phyloP scores from a whole-genome alignment of 2,797 vertebrate species.

The Manis pentadactyla region DNA sequence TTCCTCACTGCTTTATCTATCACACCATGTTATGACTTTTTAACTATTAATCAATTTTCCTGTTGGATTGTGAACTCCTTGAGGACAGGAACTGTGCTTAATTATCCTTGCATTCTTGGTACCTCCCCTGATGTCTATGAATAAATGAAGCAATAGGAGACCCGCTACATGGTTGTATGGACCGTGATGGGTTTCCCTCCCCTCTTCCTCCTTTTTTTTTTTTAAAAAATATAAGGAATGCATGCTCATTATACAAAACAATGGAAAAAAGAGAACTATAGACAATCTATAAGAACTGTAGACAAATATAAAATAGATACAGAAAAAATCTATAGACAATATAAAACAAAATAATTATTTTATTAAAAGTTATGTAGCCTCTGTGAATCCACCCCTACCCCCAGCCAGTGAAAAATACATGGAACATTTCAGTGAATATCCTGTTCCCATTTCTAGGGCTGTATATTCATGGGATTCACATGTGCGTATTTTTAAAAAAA shows the following conservation, averaged over 20 bases:
- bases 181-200: neutral
- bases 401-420: neutral
- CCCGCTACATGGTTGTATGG: rapidly evolving
- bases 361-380: neutral
- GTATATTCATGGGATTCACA: conserved; percentile 50
- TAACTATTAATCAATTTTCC: neutral
- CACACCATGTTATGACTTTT: neutral
- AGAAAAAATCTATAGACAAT: neutral
- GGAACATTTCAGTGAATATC: conserved; percentile 3
- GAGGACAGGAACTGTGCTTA: neutral
- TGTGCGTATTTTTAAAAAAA: conserved; percentile 17
- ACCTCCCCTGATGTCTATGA: rapidly evolving
- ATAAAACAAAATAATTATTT: neutral
- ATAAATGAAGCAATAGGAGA: no score
- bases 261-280: neutral
- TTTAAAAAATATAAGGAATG: neutral
- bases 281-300: neutral
- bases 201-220: neutral
- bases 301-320: neutral
- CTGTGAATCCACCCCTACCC: neutral
- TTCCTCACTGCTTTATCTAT: neutral
- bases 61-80: neutral
- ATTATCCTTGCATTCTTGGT: neutral
- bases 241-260: neutral
- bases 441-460: neutral